Base-by-base conservation (phyloP, 23 tunicate species). In the Ciona savignyi region DNA sequence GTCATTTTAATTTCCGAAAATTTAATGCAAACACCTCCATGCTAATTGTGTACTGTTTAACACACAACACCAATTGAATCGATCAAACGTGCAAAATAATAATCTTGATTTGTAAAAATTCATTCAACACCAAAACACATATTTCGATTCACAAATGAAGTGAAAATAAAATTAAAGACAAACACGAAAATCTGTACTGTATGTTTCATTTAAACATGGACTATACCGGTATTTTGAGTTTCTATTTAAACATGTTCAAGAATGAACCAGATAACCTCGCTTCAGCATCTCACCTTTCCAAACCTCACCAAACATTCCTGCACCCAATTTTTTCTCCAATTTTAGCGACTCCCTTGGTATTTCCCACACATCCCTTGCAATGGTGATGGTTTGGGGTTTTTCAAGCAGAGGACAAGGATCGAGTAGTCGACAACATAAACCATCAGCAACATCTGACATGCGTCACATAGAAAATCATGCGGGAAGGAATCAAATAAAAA, bases 241-340 rank as follows among this genome's bases (percentile, higher is more conserved):
- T n/a, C n/a, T n/a, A 42, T 42, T 42, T 15, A 42, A 6, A 42
- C 56, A 42, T 42, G 9, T 42, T 42, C 56, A 42, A 9, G 56
- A 9, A 6, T 15, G 15, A 15, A 9, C 56, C 56, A 9, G 56
- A 6, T 15, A 9, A 42, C 15, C 11, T 42, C 9, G 11, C 56
- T 42, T 42, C 9, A 42, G 11, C 56, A 9, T 6, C 83, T 48
- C 70, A 91, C 97, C 97, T 76, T 85, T 91, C 97, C 97, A 91
- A 2, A 91, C 97, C 75, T 95, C 99, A 35, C 99, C 99, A 65
- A 95, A 95, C 96, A 88, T 88, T 6, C 99, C 99, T 2, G 87
- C 79, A n/a, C 99, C 99, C 0, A 95, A 78, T 56, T 78, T 84
- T 67, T 76, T 80, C 63, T 90, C 86, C 48, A 88, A 84, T 30